Conservation (phyloP, 2,797 vertebrate genomes). For the Rhynchonycteris naso region DNA sequence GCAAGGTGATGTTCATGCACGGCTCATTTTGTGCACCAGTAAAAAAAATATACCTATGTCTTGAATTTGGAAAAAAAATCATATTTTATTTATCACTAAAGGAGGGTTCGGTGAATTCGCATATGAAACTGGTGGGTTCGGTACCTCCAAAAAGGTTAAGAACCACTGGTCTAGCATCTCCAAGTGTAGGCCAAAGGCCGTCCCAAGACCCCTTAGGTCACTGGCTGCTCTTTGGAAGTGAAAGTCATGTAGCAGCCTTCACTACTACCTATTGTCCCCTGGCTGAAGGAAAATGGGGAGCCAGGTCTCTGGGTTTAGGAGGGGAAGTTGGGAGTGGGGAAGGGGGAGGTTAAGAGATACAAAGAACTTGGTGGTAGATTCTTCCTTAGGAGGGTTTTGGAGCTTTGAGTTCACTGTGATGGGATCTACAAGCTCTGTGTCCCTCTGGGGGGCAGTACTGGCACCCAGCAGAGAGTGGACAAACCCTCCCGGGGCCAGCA, state of each 20-base stretch:
- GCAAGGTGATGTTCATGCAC: too few relatives aligned
- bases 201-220: too few relatives aligned
- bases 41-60: too few relatives aligned
- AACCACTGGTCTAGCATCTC: too few relatives aligned
- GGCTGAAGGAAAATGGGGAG: neutral
- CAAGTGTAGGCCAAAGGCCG: neutral
- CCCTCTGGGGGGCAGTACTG: neutral
- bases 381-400: neutral
- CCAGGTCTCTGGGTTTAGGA: too few relatives aligned
- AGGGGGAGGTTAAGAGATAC: neutral
- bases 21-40: too few relatives aligned
- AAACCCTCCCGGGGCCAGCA: neutral
- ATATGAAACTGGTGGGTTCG: too few relatives aligned
- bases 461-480: neutral
- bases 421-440: accelerated
- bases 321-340: neutral
- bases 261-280: neutral
- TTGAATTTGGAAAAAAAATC: too few relatives aligned
- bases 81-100: too few relatives aligned
- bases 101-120: too few relatives aligned
- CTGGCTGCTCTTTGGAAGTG: neutral
- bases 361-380: neutral
- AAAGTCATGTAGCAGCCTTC: accelerated
- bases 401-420: neutral
- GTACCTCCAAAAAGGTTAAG: too few relatives aligned